Conservation (phyloP, 2,888 invertebrate genomes). For the Drosophila parthenogenetica region DNA sequence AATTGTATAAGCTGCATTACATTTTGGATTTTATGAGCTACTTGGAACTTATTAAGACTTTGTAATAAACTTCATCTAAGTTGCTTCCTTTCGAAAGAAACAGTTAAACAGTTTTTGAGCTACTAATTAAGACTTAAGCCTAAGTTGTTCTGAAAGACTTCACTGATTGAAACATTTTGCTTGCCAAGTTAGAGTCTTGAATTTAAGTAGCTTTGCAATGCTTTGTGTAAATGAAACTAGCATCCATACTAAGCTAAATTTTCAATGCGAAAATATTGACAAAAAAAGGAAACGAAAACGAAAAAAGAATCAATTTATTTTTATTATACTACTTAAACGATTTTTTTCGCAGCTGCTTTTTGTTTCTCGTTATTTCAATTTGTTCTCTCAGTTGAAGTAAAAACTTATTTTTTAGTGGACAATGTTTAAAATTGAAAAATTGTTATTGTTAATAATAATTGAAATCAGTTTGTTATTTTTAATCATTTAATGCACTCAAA, state of each 20-base stretch:
- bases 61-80: not conserved
- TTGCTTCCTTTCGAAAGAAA: too few relatives aligned
- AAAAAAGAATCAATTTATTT: constrained; percentile 9
- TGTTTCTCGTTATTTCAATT: constrained; percentile 3
- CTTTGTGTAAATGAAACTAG: constrained; percentile 37
- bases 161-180: too few relatives aligned
- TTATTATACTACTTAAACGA: constrained; percentile 13
- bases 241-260: constrained; percentile 28
- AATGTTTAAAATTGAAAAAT: constrained; percentile 20
- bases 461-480: constrained; percentile 41
- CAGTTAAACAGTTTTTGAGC: too few relatives aligned
- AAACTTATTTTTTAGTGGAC: constrained; percentile 21
- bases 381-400: constrained; percentile 10
- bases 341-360: constrained; percentile 23
- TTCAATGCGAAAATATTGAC: constrained; percentile 21
- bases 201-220: constrained; percentile 3
- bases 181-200: too few relatives aligned
- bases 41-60: not conserved
- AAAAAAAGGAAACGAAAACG: constrained; percentile 1
- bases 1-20: constrained; percentile 3
- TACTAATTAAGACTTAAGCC: too few relatives aligned
- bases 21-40: constrained; percentile 4
- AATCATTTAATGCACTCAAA: constrained; percentile 24
- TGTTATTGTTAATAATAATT: constrained; percentile 49
- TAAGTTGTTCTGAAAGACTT: too few relatives aligned